Base-by-base conservation (phyloP, 2,888 invertebrate genomes). In the Drosophila percnosoma region DNA sequence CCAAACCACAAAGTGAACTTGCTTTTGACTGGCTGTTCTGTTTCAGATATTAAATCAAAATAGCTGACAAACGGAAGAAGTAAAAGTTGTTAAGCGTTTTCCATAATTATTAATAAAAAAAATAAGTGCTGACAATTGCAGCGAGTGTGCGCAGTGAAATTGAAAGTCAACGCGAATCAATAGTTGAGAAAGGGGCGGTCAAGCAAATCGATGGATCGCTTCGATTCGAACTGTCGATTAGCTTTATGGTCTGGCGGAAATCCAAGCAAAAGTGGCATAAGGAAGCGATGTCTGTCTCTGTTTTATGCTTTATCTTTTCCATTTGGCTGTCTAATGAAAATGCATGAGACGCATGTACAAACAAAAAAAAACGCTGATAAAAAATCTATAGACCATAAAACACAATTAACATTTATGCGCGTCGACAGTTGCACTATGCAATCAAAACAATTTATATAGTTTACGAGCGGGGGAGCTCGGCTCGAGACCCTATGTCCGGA, bases 311-410 rank as follows among this genome's bases (percentile, higher is more conserved):
- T 55, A 55, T 55, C 49, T 59, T 48, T 62, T 53, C 45, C 71
- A 62, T 62, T 71, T 58, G 45, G 13, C 57, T 52, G 51, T 86
- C 73, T 62, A 81, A 89, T 83, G 78, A 68, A 85, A 82, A 77
- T 69, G 54, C 54, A 65, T 52, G 48, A 65, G 51, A 42, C 13
- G 51, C 27, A 10, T 49, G 61, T 68, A 69, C 2, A 27, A 75
- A 31, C n/a, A 33, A 33, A 33, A 33, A 33, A 70, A 74, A 58
- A n/a, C 63, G 54, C 31, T 68, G 55, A 77, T 75, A 71, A 76
- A 86, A 69, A 79, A 71, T 78, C 69, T 65, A 82, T 77, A 77
- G 75, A 69, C 82, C 63, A 82, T 89, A 85, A 85, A 85, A 59
- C 67, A 72, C 87, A 89, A 84, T 85, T 87, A 84, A 77, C 76